Evolutionary conservation across 2,113 vertebrate genomes (phyloP).

Genomic region (Lucifuga dentata): DNA sequence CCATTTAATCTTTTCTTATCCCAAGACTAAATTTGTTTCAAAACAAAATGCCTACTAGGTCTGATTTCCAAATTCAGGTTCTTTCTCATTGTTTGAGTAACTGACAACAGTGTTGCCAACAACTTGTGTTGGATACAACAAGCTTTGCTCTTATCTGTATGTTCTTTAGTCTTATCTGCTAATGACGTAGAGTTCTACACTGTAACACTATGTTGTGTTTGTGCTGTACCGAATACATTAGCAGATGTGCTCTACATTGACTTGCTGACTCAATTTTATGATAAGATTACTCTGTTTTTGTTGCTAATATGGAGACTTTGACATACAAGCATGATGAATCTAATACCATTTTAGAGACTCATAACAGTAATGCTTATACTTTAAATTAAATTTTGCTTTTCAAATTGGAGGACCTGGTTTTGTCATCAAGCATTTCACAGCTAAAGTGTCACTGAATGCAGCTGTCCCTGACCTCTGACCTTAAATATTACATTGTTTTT

Average conservation of each 20-base stretch:
- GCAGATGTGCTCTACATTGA: conserved; percentile 12
- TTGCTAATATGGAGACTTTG: neutral
- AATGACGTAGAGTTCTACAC: conserved; percentile 19
- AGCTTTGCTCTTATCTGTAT: conserved; percentile 3
- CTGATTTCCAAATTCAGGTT: neutral
- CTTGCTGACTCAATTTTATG: neutral
- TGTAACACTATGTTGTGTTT: conserved; percentile 17
- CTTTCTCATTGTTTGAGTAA: neutral
- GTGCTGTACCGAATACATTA: neutral
- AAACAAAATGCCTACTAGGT: neutral
- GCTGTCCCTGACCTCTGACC: neutral
- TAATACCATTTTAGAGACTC: no score
- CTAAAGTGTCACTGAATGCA: no score
- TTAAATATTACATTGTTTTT: neutral
- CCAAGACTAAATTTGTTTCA: neutral
- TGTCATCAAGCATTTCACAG: no score
- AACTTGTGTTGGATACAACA: neutral
- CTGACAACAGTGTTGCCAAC: neutral
- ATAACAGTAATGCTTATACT: no score
- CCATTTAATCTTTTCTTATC: neutral
- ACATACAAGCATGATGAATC: neutral
- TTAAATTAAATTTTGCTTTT: no score
- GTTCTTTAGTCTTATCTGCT: conserved; percentile 29
- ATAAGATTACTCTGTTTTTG: conserved; percentile 29
- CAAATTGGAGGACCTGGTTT: no score